Conservation (phyloP, 2,797 vertebrate species). For the Protonibea diacanthus region DNA sequence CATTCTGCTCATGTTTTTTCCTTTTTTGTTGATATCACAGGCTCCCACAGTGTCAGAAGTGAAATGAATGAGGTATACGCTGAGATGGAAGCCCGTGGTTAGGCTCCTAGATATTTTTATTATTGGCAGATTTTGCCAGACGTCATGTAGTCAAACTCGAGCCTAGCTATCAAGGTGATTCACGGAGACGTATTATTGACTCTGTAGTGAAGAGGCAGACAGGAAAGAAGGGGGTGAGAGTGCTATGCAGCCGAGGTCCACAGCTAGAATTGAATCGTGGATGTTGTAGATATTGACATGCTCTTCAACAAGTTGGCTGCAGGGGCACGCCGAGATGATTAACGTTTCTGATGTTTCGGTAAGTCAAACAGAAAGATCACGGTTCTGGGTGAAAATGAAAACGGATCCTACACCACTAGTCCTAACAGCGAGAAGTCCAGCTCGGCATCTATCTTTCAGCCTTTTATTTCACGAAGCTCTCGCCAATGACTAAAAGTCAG, state of each 20-base stretch:
- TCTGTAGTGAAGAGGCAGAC: not conserved
- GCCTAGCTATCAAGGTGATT: not conserved
- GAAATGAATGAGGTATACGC: constrained; percentile 17
- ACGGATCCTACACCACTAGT: too few relatives aligned
- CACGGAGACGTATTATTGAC: not conserved
- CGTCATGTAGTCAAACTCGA: not conserved
- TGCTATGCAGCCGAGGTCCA: not conserved
- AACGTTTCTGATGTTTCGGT: not conserved
- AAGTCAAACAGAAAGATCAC: not conserved
- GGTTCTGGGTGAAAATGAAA: not conserved
- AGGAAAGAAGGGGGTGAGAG: not conserved
- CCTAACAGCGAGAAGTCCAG: too few relatives aligned
- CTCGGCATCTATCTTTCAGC: too few relatives aligned
- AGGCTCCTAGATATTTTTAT: constrained; percentile 23
- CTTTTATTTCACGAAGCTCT: too few relatives aligned
- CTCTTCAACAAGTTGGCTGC: not conserved
- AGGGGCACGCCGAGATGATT: not conserved
- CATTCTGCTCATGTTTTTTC: constrained; percentile 36
- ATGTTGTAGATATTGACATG: not conserved
- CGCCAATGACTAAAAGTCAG: too few relatives aligned
- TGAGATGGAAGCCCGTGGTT: constrained; percentile 14
- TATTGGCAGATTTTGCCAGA: constrained; percentile 29
- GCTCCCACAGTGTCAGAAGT: constrained; percentile 11
- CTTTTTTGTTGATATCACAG: constrained; percentile 26
- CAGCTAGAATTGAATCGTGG: not conserved